Conservation (phyloP, 35 echinoderm and acorn worm genomes). For the Stichopus chloronotus region DNA sequence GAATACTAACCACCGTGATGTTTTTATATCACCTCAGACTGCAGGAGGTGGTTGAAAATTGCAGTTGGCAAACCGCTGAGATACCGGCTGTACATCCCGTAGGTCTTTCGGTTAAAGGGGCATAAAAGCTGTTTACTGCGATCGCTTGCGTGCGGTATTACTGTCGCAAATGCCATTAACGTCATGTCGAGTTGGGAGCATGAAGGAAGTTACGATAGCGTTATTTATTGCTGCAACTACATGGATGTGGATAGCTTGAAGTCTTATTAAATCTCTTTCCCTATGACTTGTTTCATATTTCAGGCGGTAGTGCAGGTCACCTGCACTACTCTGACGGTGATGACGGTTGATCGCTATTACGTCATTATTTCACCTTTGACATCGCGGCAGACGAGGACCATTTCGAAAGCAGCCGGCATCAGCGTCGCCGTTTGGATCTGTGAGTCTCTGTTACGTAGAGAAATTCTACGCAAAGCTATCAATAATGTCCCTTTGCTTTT, state of each 20-base stretch:
- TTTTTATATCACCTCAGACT: too few relatives aligned
- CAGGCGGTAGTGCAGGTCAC: slow-evolving; percentile 83
- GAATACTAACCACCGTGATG: too few relatives aligned
- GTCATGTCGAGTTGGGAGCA: too few relatives aligned
- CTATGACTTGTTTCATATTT: background rate
- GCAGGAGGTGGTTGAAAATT: too few relatives aligned
- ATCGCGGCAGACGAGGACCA: slow-evolving; percentile 78
- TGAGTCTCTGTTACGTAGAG: slow-evolving; percentile 51
- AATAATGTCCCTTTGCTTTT: too few relatives aligned
- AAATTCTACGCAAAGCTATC: background rate
- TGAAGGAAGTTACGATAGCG: too few relatives aligned
- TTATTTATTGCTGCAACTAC: background rate
- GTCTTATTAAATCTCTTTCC: background rate
- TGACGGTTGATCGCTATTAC: slow-evolving; percentile 93
- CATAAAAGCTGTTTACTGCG: too few relatives aligned
- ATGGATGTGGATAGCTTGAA: background rate
- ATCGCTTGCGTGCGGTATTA: too few relatives aligned
- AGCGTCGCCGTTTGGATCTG: slow-evolving; percentile 82
- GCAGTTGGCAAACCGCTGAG: too few relatives aligned
- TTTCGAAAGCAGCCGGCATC: slow-evolving; percentile 61
- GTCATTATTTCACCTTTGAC: slow-evolving; percentile 85
- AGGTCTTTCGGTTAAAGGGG: too few relatives aligned
- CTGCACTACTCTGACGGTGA: slow-evolving; percentile 86
- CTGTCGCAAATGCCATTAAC: too few relatives aligned
- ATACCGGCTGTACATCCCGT: too few relatives aligned